A percentile compares a stretch with the other conserved stretches of the same genome.
Evolutionary conservation across 2,113 vertebrate genomes (phyloP).

Genomic region (Toxotes chatareus): DNA sequence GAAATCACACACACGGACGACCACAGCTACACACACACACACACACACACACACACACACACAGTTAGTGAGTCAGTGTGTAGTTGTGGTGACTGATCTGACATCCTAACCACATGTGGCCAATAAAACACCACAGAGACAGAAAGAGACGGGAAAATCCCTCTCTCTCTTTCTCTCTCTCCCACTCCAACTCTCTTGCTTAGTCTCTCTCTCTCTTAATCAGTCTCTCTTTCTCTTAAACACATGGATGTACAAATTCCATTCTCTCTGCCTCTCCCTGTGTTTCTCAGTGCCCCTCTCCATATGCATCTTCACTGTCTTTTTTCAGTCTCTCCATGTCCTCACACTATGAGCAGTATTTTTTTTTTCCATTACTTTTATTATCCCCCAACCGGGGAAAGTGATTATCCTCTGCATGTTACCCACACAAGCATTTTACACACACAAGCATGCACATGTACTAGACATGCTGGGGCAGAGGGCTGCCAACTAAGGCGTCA

Average conservation of each 20-base stretch:
- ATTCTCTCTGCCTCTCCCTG: conserved; percentile 35
- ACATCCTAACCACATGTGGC: conserved; percentile 75
- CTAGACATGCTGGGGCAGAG: too few species aligned
- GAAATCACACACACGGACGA: conserved; percentile 39
- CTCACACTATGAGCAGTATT: background rate
- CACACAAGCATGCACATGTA: too few species aligned
- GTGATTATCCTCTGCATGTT: too few species aligned
- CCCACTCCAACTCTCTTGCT: background rate
- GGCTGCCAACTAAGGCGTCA: too few species aligned
- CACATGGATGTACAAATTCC: conserved; percentile 40
- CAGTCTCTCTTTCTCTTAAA: conserved; percentile 16
- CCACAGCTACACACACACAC: conserved; percentile 20
- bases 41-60: conserved; percentile 30
- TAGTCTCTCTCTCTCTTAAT: conserved; percentile 23
- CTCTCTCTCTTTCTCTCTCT: conserved; percentile 32
- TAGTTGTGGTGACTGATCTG: conserved; percentile 67
- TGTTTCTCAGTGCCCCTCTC: background rate
- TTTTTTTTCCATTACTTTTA: too few species aligned
- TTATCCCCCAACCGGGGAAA: too few species aligned
- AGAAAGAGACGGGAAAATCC: conserved; percentile 71
- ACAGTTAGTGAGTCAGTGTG: conserved; percentile 48
- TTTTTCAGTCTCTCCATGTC: background rate
- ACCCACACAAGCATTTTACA: too few species aligned
- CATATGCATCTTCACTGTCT: background rate
- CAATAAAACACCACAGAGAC: conserved; percentile 70